phyloP scores from a whole-genome alignment of 1,140 invertebrate genomes.

The Drosophila repleta region DNA sequence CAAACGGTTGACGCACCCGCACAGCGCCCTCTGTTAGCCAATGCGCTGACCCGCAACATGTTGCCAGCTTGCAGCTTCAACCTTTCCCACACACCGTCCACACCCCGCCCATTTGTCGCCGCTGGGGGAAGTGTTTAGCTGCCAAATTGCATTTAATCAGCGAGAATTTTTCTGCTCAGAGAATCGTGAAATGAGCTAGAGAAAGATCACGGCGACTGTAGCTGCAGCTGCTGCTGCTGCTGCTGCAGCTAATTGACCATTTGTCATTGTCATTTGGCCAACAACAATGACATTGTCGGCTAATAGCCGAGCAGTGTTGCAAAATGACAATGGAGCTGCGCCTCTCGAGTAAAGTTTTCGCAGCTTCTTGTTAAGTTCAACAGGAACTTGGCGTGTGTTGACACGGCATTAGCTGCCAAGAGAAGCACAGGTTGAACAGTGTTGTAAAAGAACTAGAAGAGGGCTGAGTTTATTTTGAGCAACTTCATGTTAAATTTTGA shows the following conservation, averaged over 20 bases:
- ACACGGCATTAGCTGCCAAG: no score
- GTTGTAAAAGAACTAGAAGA: neutral
- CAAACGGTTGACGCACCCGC: constrained; percentile 54
- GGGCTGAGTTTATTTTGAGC: neutral
- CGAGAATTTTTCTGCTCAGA: constrained; percentile 27
- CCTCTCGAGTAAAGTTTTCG: neutral
- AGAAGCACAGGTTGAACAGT: neutral
- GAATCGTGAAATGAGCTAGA: constrained; percentile 3
- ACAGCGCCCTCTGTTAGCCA: neutral
- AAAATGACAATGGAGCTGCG: neutral
- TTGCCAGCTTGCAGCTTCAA: constrained; percentile 19
- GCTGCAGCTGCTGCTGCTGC: constrained; percentile 7
- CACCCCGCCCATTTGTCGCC: constrained; percentile 7
- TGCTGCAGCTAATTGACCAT: constrained; percentile 25
- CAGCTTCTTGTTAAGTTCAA: neutral
- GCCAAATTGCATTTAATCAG: constrained; percentile 63
- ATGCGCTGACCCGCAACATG: constrained; percentile 37
- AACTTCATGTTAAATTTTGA: neutral
- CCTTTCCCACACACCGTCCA: neutral
- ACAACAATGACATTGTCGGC: neutral
- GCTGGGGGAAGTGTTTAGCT: constrained; percentile 55
- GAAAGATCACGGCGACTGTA: neutral
- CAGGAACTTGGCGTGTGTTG: neutral
- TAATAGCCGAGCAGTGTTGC: constrained; percentile 14
- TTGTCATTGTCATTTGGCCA: constrained; percentile 31